Evolutionary conservation across 1,140 invertebrate genomes (phyloP).

Genomic region (Parasteatoda tepidariorum): DNA sequence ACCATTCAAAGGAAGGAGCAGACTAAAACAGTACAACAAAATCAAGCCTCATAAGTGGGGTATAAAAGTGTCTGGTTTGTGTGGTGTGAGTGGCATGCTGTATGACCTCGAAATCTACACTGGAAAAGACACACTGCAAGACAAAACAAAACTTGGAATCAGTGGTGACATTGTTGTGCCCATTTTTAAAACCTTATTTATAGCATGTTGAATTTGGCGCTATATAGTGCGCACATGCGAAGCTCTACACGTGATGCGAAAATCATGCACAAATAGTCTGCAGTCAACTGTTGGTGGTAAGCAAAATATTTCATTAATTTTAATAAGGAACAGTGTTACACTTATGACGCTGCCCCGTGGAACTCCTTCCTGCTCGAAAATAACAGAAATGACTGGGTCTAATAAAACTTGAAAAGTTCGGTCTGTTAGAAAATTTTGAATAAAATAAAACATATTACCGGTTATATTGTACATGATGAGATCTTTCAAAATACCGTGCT

Average conservation of each 20-base stretch:
- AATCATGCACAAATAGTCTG: too few relatives aligned
- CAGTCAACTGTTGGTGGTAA: too few relatives aligned
- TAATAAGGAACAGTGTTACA: slow-evolving; percentile 22
- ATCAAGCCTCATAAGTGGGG: slow-evolving; percentile 17
- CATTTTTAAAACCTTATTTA: too few relatives aligned
- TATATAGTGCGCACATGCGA: too few relatives aligned
- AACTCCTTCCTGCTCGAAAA: neutral
- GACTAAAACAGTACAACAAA: slow-evolving; percentile 19
- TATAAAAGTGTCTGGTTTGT: slow-evolving; percentile 4
- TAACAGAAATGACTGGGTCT: too few relatives aligned
- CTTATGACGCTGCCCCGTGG: slow-evolving; percentile 44
- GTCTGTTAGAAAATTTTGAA: slow-evolving; percentile 24
- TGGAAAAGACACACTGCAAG: neutral
- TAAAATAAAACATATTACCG: too few relatives aligned
- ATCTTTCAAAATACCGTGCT: slow-evolving; percentile 66
- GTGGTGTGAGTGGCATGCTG: neutral
- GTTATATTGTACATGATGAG: slow-evolving; percentile 59
- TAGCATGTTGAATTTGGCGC: too few relatives aligned
- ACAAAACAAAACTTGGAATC: slow-evolving; percentile 2
- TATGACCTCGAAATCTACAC: neutral
- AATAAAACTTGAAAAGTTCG: slow-evolving; percentile 2
- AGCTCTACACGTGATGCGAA: too few relatives aligned
- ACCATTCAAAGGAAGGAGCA: slow-evolving; percentile 9
- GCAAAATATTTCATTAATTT: too few relatives aligned
- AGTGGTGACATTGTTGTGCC: neutral